These are phyloP conservation scores for Arizona elegans DNA, from an alignment of 2,113 vertebrate species.

Conservation along the genomic window DNA sequence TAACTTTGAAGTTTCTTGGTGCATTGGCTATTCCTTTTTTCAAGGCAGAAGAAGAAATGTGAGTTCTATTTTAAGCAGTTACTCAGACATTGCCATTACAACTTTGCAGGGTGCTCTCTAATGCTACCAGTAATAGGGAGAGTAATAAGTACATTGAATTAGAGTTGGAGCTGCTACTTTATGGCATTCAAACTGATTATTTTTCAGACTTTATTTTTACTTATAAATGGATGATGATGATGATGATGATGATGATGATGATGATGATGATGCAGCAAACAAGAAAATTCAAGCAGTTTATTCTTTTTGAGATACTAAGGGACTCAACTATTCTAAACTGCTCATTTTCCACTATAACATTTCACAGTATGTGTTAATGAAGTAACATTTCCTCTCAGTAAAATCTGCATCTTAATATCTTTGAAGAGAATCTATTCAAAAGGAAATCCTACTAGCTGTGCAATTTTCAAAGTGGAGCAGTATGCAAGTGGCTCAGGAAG, in stretches of 20 bases:
- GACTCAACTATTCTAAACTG: not conserved
- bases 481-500: not conserved
- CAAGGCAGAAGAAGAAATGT: not conserved
- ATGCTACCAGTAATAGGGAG: not conserved
- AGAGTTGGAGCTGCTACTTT: not conserved
- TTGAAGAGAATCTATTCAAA: not conserved
- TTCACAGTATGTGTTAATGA: slow-evolving; percentile 12
- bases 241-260: not conserved
- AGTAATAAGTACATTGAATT: slow-evolving; percentile 11
- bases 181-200: not conserved
- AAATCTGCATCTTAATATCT: not conserved
- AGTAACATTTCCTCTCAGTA: not conserved
- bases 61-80: slow-evolving; percentile 3
- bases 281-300: not conserved
- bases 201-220: not conserved
- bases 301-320: not conserved
- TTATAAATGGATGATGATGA: not conserved
- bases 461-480: not conserved
- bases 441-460: not conserved
- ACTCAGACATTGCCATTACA: not conserved
- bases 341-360: slow-evolving; percentile 22
- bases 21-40: not conserved
- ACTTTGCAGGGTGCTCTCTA: not conserved
- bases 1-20: slow-evolving; percentile 16
- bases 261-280: not conserved